Evolutionary conservation across 2,797 vertebrate genomes (phyloP), one percentile per base, ranked within the genome.

Genomic region (Protosalanx chinensis): DNA sequence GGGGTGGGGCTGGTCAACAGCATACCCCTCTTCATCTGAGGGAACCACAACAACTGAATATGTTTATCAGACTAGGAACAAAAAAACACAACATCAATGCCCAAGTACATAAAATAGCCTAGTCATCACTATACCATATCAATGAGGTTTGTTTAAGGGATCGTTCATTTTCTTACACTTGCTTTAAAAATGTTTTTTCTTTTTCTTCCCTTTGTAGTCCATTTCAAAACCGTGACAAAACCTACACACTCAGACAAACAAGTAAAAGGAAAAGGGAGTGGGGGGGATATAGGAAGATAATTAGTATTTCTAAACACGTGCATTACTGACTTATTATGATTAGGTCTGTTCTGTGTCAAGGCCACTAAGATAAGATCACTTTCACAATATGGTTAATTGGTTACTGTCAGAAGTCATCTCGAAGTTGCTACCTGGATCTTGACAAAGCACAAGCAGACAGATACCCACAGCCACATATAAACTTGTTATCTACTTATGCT

Each of bases 21-120:
- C 89, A 91, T 93, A 92, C 94, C 91, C 93, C 95, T 93, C 91
- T 92, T 87, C 81, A 90, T 81, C 87, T 84, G 77, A 82, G 85
- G 77, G 86, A 82, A 88, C 89, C 79, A 69, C 84, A 86, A 81
- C 72, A 87, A 75, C 84, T 83, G 79, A 83, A 87, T 73, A 85
- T 71, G 68, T 72, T 82, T 65, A 57, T 76, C 78, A 76, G 81
- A 85, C 84, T 85, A 8, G 41, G 79, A 71, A 81, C 92, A 83
- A 87, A 83, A 93, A 92, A 89, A 88, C 23, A 27, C 23, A 27
- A 27, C 86, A 86, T 90, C 86, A 96, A 96, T 96, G 95, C 93
- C 94, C 93, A 91, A 91, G 90, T 79, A 82, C 75, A 81, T 76
- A 81, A 79, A 71, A 74, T 71, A 79, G 53, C 49, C 75, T 46